Evolutionary conservation across 2,797 vertebrate genomes (phyloP).

Genomic region (Hephaestus fuliginosus): DNA sequence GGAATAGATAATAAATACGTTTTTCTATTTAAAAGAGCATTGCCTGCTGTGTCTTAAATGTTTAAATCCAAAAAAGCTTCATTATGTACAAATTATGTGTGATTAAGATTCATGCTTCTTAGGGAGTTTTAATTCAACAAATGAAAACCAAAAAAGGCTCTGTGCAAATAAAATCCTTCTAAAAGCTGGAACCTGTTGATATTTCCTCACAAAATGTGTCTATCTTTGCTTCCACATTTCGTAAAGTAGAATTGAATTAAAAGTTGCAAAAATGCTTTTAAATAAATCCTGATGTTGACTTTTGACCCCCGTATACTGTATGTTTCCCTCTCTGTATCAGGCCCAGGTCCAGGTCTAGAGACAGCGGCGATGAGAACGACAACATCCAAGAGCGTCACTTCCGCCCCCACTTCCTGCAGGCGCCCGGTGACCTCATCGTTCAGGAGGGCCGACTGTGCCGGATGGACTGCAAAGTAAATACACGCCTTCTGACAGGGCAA

Average conservation of each 20-base stretch:
- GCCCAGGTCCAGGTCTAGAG: conserved; percentile 95
- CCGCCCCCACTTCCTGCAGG: conserved; percentile 98
- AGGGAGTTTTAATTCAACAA: neutral
- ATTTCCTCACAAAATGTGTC: neutral
- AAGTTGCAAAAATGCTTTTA: conserved; percentile 1
- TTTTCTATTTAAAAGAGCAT: neutral
- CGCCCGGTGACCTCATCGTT: conserved; percentile 96
- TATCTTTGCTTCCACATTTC: neutral
- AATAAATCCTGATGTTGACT: neutral
- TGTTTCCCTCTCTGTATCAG: conserved; percentile 73
- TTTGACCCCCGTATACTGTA: neutral
- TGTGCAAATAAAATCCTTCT: neutral
- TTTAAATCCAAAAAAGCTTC: neutral
- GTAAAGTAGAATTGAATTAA: neutral
- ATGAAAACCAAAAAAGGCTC: neutral
- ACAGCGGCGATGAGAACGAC: conserved; percentile 97
- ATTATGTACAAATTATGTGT: neutral
- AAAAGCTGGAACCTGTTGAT: neutral
- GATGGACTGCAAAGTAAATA: conserved; percentile 98
- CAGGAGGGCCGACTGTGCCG: conserved; percentile 97
- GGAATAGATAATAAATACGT: neutral
- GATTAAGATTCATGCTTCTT: neutral
- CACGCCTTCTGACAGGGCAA: neutral
- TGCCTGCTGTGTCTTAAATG: neutral
- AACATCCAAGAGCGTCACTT: conserved; percentile 99